Evolutionary conservation across 2,888 invertebrate species (phyloP).

Genomic region (Trichopria drosophilae): DNA sequence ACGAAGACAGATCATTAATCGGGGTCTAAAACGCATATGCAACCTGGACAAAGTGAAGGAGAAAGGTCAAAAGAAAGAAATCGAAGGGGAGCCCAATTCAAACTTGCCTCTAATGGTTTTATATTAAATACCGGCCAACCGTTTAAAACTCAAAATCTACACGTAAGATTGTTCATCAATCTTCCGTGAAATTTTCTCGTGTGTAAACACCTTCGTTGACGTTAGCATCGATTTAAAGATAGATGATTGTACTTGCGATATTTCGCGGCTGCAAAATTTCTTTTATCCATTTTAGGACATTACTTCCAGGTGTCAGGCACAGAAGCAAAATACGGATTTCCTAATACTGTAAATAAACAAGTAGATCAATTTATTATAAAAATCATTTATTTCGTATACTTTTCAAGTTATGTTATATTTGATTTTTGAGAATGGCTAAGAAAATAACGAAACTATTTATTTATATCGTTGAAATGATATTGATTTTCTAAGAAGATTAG

Average conservation of each 20-base stretch:
- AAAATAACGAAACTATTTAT: no score
- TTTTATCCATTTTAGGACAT: slow-evolving; percentile 22
- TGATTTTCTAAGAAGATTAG: no score
- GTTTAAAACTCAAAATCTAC: slow-evolving; percentile 43
- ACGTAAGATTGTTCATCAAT: slow-evolving; percentile 47
- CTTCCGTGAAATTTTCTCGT: slow-evolving; percentile 48
- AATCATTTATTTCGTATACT: no score
- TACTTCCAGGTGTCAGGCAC: slow-evolving; percentile 40
- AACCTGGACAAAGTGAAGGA: slow-evolving; percentile 27
- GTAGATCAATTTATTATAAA: no score
- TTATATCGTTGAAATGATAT: no score
- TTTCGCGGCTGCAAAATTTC: slow-evolving; percentile 37
- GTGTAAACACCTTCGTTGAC: slow-evolving; percentile 49
- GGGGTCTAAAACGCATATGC: slow-evolving; percentile 26
- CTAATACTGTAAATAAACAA: no score
- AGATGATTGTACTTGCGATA: slow-evolving; percentile 36
- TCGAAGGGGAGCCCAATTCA: slow-evolving; percentile 25
- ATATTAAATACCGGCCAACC: slow-evolving; percentile 47
- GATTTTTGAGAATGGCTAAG: no score
- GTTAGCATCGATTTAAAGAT: slow-evolving; percentile 30
- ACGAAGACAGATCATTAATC: slow-evolving; percentile 38
- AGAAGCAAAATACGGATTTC: no score
- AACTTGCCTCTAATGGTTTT: slow-evolving; percentile 48
- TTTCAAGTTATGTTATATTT: no score
- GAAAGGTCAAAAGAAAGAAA: slow-evolving; percentile 29